phyloP scores from a whole-genome alignment of 2,113 vertebrate species.

The Mirza zaza region DNA sequence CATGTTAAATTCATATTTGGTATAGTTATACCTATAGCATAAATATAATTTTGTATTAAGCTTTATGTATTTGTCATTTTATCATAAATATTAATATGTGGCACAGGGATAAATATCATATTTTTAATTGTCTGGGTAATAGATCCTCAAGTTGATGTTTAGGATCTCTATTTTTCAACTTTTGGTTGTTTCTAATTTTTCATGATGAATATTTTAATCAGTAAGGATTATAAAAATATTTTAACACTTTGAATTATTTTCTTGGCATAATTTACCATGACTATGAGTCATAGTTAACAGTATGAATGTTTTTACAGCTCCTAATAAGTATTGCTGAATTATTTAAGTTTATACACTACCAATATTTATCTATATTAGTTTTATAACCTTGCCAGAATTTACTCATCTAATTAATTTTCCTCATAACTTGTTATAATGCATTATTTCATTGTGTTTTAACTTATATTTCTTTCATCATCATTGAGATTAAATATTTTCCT shows the following conservation, averaged over 20 bases:
- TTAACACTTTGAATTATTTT: conserved; percentile 10
- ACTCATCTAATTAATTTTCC: not conserved
- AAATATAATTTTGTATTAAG: not conserved
- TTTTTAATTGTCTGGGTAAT: not conserved
- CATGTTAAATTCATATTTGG: not conserved
- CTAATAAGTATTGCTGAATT: not conserved
- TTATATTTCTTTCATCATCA: conserved; percentile 6
- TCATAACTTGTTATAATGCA: not conserved
- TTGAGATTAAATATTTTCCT: conserved; percentile 6
- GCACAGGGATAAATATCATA: not conserved
- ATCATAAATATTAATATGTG: not conserved
- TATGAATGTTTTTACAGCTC: not conserved
- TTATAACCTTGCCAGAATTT: not conserved
- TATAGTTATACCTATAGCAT: not conserved
- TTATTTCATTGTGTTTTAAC: not conserved
- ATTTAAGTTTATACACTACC: not conserved
- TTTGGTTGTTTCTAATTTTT: conserved; percentile 28
- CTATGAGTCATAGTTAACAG: not conserved
- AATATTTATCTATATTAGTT: not conserved
- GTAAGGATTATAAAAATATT: not conserved
- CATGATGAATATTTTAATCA: not conserved
- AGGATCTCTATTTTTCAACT: not conserved
- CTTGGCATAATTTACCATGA: not conserved
- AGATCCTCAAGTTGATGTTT: not conserved
- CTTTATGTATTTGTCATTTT: not conserved